A percentile compares a stretch with the other conserved stretches of the same genome.
Evolutionary conservation across 2,888 invertebrate genomes (phyloP).

Genomic region (Cephus nigrinus): DNA sequence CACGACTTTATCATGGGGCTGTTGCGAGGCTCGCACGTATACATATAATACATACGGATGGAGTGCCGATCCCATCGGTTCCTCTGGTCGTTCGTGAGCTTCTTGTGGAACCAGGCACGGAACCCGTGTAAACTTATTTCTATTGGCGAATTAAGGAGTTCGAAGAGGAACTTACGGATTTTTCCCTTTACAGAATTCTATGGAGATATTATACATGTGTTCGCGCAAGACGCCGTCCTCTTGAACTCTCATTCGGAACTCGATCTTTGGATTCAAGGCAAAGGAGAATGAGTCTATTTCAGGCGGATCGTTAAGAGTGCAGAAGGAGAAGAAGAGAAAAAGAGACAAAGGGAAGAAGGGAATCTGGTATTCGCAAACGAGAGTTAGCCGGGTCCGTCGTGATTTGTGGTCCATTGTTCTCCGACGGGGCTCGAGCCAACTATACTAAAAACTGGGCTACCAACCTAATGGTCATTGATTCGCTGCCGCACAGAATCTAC

Average conservation of each 20-base stretch:
- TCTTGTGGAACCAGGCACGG: neutral
- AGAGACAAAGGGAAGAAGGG: neutral
- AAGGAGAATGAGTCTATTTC: neutral
- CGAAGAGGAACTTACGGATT: too few relatives aligned
- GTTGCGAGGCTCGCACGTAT: neutral
- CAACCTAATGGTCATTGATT: slow-evolving; percentile 53
- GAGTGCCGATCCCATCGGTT: neutral
- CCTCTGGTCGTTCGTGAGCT: neutral
- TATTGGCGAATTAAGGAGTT: too few relatives aligned
- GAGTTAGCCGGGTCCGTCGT: slow-evolving; percentile 50
- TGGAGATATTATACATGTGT: too few relatives aligned
- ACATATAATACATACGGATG: neutral
- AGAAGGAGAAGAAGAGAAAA: neutral
- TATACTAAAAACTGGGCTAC: slow-evolving; percentile 52
- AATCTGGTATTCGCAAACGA: slow-evolving; percentile 40
- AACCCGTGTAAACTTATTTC: too few relatives aligned
- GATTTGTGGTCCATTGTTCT: slow-evolving; percentile 61
- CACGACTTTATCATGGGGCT: too few relatives aligned
- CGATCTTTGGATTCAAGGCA: too few relatives aligned
- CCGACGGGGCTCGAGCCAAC: slow-evolving; percentile 12
- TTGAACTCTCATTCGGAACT: too few relatives aligned
- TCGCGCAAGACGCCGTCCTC: too few relatives aligned
- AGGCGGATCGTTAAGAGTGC: neutral
- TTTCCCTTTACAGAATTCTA: neutral
- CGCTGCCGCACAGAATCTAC: slow-evolving; percentile 10